Percentiles rank a stretch among this genome's conserved stretches.
Conservation (phyloP, 2,797 vertebrate species). For the Malacoctenus gilli region DNA sequence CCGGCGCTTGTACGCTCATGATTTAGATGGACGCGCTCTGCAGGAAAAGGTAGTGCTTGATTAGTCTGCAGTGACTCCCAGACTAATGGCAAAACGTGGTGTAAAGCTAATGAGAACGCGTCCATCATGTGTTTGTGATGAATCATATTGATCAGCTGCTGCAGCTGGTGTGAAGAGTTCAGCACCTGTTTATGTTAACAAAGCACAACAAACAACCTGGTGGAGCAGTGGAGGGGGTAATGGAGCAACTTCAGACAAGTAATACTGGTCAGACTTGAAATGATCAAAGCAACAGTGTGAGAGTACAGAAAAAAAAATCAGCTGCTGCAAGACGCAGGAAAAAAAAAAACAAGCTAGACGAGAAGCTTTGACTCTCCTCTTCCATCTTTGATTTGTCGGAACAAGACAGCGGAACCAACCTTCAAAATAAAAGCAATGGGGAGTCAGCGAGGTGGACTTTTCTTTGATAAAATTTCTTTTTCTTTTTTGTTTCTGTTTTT, state of each 20-base stretch:
- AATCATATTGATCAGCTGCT: conserved; percentile 30
- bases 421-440: no score
- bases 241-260: no score
- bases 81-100: conserved; percentile 38
- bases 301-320: no score
- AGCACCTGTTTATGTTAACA: conserved; percentile 1
- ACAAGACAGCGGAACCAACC: no score
- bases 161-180: conserved; percentile 9
- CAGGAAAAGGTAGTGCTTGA: conserved; percentile 37
- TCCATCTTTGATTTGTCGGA: no score
- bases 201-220: conserved; percentile 6
- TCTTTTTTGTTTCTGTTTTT: neutral
- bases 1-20: conserved; percentile 29
- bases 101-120: conserved; percentile 34
- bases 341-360: no score
- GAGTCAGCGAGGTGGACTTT: no score
- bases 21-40: conserved; percentile 42
- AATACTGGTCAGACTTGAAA: no score
- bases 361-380: no score
- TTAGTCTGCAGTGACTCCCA: conserved; percentile 44
- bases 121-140: conserved; percentile 42
- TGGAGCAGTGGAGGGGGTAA: no score
- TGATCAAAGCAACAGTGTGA: no score
- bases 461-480: conserved; percentile 7
- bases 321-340: no score